A percentile compares a stretch with the other conserved stretches of the same genome.
These are phyloP conservation scores for Eumeta japonica DNA, from an alignment of 1,140 invertebrate genomes.

Conservation along the genomic window DNA sequence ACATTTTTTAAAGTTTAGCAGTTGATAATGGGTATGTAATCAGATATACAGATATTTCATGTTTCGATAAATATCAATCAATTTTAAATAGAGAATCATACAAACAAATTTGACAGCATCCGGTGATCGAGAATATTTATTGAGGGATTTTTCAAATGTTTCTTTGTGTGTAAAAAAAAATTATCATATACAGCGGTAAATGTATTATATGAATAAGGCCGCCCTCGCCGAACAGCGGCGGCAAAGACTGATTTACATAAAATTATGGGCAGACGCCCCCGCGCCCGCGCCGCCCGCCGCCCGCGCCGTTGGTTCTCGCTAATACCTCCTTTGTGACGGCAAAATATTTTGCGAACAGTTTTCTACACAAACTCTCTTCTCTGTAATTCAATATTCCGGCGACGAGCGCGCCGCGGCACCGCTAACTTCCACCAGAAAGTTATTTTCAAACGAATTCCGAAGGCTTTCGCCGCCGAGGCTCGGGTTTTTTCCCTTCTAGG, in stretches of 20 bases:
- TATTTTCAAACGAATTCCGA: not conserved
- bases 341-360: conserved; percentile 55
- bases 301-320: conserved; percentile 5
- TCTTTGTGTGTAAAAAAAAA: too few species aligned
- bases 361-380: conserved; percentile 44
- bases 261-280: too few species aligned
- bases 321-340: conserved; percentile 52
- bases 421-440: not conserved
- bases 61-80: too few species aligned
- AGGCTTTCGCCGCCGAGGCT: too few species aligned
- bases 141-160: too few species aligned
- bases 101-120: too few species aligned
- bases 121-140: too few species aligned
- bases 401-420: conserved; percentile 8
- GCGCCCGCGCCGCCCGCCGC: not conserved
- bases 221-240: conserved; percentile 20
- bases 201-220: conserved; percentile 4
- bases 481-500: too few species aligned
- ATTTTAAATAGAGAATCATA: too few species aligned
- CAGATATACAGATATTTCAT: too few species aligned
- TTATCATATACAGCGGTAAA: not conserved
- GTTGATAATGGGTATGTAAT: too few species aligned
- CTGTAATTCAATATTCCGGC: conserved; percentile 38
- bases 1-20: too few species aligned
- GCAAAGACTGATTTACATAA: conserved; percentile 41